Evolutionary conservation across 2,797 vertebrate species (phyloP).

Genomic region (Mustela erminea): DNA sequence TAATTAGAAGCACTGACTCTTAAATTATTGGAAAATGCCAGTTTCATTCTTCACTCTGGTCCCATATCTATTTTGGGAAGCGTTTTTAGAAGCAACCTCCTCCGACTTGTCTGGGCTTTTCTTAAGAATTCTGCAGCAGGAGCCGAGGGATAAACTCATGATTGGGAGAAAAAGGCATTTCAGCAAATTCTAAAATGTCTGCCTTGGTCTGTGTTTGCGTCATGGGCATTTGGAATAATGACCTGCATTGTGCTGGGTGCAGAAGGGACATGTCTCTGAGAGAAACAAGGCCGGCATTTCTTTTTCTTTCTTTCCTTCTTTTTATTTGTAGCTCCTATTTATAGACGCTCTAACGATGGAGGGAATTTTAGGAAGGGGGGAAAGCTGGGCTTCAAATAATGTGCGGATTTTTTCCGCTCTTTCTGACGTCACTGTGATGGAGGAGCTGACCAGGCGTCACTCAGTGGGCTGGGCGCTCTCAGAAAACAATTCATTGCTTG

Average conservation of each 20-base stretch:
- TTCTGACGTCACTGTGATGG: slow-evolving; percentile 25
- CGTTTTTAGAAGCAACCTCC: background rate
- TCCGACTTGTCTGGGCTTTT: slow-evolving; percentile 70
- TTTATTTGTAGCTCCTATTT: slow-evolving; percentile 80
- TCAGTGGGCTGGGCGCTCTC: background rate
- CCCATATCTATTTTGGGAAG: slow-evolving; percentile 59
- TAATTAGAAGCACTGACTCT: background rate
- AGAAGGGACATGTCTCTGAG: slow-evolving; percentile 78
- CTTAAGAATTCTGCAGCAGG: slow-evolving; percentile 48
- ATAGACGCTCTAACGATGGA: slow-evolving; percentile 80
- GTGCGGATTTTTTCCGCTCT: slow-evolving; percentile 79
- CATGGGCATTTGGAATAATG: slow-evolving; percentile 81
- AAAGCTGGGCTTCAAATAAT: slow-evolving; percentile 79
- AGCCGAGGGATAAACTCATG: slow-evolving; percentile 59
- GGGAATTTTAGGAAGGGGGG: slow-evolving; percentile 76
- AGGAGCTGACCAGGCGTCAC: slow-evolving; percentile 16
- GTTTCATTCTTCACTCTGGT: slow-evolving; percentile 58
- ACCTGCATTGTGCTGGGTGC: slow-evolving; percentile 82
- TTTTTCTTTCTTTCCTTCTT: background rate
- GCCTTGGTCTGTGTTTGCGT: slow-evolving; percentile 75
- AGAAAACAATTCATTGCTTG: background rate
- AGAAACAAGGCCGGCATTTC: slow-evolving; percentile 81
- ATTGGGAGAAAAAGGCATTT: slow-evolving; percentile 73
- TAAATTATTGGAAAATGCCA: background rate
- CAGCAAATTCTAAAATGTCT: slow-evolving; percentile 71